Evolutionary conservation across 2,888 invertebrate genomes (phyloP).

Genomic region (Clusia tigrina): DNA sequence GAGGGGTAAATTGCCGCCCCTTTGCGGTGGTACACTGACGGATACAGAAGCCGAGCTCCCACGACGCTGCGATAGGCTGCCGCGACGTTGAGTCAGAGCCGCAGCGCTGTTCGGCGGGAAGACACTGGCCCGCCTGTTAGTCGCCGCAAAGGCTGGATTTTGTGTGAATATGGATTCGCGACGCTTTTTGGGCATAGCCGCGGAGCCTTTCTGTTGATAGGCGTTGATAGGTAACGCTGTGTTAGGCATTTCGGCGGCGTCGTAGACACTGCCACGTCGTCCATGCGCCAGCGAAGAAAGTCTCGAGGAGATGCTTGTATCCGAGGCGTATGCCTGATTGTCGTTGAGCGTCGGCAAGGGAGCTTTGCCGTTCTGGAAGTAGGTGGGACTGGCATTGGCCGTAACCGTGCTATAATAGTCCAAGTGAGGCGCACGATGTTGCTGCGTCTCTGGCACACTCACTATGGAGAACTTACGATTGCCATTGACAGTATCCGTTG

Average conservation of each 20-base stretch:
- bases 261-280: constrained; percentile 40
- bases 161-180: constrained; percentile 59
- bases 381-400: constrained; percentile 44
- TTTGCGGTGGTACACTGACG: constrained; percentile 43
- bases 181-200: constrained; percentile 42
- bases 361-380: constrained; percentile 44
- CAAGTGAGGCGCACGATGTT: constrained; percentile 37
- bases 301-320: constrained; percentile 35
- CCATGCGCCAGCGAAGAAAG: constrained; percentile 33
- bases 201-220: constrained; percentile 47
- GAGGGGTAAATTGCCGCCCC: constrained; percentile 50
- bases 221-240: constrained; percentile 32
- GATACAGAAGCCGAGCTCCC: constrained; percentile 41
- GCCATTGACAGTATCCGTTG: background rate
- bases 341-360: background rate
- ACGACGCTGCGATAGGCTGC: constrained; percentile 46
- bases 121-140: constrained; percentile 57
- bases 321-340: constrained; percentile 36
- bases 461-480: constrained; percentile 56
- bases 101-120: constrained; percentile 46
- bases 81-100: constrained; percentile 49
- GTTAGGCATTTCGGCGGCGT: constrained; percentile 38
- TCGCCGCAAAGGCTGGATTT: constrained; percentile 50
- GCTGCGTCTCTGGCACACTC: constrained; percentile 55
- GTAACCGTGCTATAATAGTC: constrained; percentile 58